A percentile compares a stretch with the other conserved stretches of the same genome.
These are phyloP conservation scores for Gandaritis pyraliata DNA, from an alignment of 2,888 invertebrate genomes.

Conservation along the genomic window DNA sequence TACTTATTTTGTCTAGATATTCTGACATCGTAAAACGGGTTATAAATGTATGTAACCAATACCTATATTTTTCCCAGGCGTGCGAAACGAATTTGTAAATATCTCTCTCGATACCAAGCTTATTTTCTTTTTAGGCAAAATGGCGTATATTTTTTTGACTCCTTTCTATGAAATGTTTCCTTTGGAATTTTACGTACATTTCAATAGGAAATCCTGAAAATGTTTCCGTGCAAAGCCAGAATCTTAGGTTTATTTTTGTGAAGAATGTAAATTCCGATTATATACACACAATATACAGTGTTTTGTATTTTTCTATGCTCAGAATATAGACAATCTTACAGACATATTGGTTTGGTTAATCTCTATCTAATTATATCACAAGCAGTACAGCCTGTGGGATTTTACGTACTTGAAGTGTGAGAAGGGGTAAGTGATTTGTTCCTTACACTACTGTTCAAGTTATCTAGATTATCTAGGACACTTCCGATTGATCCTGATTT, in stretches of 20 bases:
- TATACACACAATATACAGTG: no score
- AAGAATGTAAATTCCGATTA: neutral
- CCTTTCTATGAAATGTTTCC: constrained; percentile 37
- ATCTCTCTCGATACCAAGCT: constrained; percentile 33
- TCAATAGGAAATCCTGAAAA: constrained; percentile 35
- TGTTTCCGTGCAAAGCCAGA: constrained; percentile 22
- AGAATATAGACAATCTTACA: no score
- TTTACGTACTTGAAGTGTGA: no score
- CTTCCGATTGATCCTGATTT: no score
- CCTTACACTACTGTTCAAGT: no score
- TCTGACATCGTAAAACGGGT: constrained; percentile 38
- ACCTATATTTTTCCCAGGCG: constrained; percentile 39
- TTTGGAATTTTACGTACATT: constrained; percentile 35
- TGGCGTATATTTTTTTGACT: constrained; percentile 40
- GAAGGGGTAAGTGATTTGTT: no score
- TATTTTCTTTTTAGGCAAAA: constrained; percentile 44
- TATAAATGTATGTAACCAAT: constrained; percentile 41
- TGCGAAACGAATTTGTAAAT: constrained; percentile 42
- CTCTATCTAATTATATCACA: no score
- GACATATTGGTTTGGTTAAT: no score
- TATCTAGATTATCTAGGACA: no score
- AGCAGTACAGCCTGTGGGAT: no score
- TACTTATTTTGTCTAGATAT: constrained; percentile 29
- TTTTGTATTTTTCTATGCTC: no score
- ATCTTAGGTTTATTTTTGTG: constrained; percentile 25